These are phyloP conservation scores for Nephrotoma guestfalica DNA, from an alignment of 2,888 invertebrate genomes.

Conservation along the genomic window DNA sequence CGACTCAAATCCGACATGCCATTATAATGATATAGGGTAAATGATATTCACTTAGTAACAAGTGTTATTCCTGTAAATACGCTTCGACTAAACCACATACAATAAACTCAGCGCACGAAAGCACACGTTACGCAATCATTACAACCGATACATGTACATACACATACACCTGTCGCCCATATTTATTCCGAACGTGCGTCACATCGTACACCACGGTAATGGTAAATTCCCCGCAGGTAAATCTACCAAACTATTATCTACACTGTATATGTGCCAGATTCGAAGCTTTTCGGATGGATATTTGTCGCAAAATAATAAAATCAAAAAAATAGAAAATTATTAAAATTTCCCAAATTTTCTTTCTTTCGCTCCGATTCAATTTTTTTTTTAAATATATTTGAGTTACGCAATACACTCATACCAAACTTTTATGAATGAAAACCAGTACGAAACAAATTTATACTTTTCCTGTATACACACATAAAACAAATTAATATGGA, in stretches of 20 bases:
- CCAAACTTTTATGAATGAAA: neutral
- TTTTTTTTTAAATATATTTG: neutral
- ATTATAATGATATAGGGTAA: neutral
- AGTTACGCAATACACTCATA: neutral
- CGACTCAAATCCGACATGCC: no score
- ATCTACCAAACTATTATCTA: neutral
- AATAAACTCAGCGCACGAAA: no score
- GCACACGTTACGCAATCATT: neutral
- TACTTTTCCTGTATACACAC: neutral
- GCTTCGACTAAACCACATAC: neutral
- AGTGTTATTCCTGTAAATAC: neutral
- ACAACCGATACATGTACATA: neutral
- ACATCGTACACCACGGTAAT: neutral
- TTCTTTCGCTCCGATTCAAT: neutral
- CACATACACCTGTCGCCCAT: neutral
- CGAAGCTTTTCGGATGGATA: neutral
- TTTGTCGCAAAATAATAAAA: neutral
- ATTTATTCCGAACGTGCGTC: neutral
- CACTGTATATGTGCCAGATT: neutral
- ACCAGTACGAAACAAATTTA: neutral
- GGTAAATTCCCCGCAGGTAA: neutral
- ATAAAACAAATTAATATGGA: neutral
- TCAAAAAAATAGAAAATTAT: neutral
- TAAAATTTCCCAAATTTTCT: neutral
- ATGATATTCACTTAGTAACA: neutral